These are phyloP conservation scores for Colletes gigas DNA, from an alignment of 1,140 invertebrate genomes.

Conservation along the genomic window DNA sequence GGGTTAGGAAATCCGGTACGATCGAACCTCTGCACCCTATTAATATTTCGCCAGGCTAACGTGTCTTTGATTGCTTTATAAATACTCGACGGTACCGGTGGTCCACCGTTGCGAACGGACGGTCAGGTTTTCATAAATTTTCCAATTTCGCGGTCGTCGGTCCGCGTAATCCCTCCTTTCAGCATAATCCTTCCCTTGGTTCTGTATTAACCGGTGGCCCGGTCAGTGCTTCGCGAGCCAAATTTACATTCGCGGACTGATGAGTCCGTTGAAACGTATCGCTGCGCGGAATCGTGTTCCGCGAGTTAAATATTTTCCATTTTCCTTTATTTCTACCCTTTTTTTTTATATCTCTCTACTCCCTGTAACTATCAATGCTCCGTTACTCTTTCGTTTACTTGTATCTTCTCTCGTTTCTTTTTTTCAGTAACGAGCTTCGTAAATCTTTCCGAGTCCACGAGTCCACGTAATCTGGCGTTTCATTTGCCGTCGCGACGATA, in stretches of 20 bases:
- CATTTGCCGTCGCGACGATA: slow-evolving; percentile 19
- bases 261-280: slow-evolving; percentile 35
- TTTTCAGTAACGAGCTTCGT: slow-evolving; percentile 15
- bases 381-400: not conserved
- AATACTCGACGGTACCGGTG: slow-evolving; percentile 12
- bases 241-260: slow-evolving; percentile 46
- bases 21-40: slow-evolving; percentile 61
- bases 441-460: slow-evolving; percentile 32
- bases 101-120: not conserved
- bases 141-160: slow-evolving; percentile 39
- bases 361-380: too few relatives aligned
- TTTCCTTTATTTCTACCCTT: not conserved
- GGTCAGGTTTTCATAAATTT: slow-evolving; percentile 45
- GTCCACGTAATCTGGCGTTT: slow-evolving; percentile 35
- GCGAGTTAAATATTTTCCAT: slow-evolving; percentile 5
- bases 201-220: slow-evolving; percentile 31
- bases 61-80: slow-evolving; percentile 55
- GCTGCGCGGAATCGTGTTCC: not conserved
- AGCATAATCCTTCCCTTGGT: slow-evolving; percentile 34
- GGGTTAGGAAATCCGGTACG: slow-evolving; percentile 1
- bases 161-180: slow-evolving; percentile 34
- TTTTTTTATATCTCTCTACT: too few relatives aligned
- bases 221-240: slow-evolving; percentile 2
- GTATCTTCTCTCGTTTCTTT: not conserved
- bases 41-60: slow-evolving; percentile 69